Base-by-base conservation (phyloP, 1,140 invertebrate genomes). In the Nephila pilipes region DNA sequence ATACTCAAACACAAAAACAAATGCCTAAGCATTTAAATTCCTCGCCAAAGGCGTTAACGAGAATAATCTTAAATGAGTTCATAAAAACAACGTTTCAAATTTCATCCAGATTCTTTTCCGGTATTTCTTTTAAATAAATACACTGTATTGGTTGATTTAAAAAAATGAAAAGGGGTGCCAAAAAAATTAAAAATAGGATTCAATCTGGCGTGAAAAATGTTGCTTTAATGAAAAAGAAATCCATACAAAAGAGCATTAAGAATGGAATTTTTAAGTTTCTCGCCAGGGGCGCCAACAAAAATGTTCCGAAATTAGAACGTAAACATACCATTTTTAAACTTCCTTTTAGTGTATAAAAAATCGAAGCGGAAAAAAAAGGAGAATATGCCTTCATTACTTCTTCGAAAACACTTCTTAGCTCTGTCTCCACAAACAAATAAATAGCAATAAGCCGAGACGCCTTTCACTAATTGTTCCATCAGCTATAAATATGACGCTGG, bases 391-490 rank as follows among this genome's bases (percentile, higher is more conserved):
- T 60, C 32, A 57, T 83, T 83, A 54, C 81, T 25, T 83, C 38
- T 83, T 14, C 18, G 69, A 75, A 75, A 75, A 75, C 69, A 75
- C 18, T 75, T 75, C 69, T 25, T 18, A 12, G 12, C 63, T 6
- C 25, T 75, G 18, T 83, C 81, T 83, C 81, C 81, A 46, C n/a
- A 83, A 83, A 38, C 18, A 79, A 29, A 54, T 75, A 75, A 75
- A 36, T 75, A 75, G 16, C 36, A 75, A 75, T 75, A 32, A 32
- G 36, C 32, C 10, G 12, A 57, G 32, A 83, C 38, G 22, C 25
- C 54, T 83, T 83, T 83, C 54, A 60, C 85, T 87, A 87, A 87
- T 87, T 87, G 85, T 87, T 60, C 85, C 85, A 87, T 63, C 85
- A 63, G 57, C 85, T 60, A 87, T 60, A 87, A 87, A 87, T 87